Evolutionary conservation across 2,888 invertebrate genomes (phyloP).

Genomic region (Pteria penguin): DNA sequence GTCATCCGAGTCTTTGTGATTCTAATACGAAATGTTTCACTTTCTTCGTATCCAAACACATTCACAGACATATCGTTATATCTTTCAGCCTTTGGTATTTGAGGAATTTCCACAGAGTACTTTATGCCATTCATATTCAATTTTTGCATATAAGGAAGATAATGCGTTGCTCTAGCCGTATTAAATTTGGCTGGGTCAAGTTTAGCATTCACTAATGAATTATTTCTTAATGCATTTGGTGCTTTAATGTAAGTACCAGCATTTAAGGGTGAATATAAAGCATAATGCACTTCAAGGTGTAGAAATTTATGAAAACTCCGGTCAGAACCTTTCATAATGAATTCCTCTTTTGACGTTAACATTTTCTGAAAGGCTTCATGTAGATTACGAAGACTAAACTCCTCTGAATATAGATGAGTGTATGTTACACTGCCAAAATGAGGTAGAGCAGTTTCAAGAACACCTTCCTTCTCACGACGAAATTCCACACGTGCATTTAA

Average conservation of each 20-base stretch:
- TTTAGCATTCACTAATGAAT: not conserved
- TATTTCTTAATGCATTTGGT: not conserved
- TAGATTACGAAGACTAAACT: constrained; percentile 30
- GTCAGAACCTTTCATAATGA: constrained; percentile 42
- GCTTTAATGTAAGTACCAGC: constrained; percentile 39
- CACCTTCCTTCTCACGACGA: constrained; percentile 24
- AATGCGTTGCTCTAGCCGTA: constrained; percentile 31
- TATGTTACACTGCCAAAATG: too few relatives aligned
- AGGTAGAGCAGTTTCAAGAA: constrained; percentile 1
- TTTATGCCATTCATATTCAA: constrained; percentile 40
- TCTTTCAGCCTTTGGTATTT: constrained; percentile 40
- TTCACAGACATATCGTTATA: constrained; percentile 47
- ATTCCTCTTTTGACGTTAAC: too few relatives aligned
- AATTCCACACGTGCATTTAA: constrained; percentile 46
- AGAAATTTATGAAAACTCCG: constrained; percentile 44
- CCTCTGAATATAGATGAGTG: too few relatives aligned
- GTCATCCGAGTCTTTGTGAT: constrained; percentile 31
- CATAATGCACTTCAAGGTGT: too few relatives aligned
- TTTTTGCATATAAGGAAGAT: constrained; percentile 27
- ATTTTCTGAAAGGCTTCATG: constrained; percentile 48
- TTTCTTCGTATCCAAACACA: too few relatives aligned
- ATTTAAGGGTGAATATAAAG: too few relatives aligned
- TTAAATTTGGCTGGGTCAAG: constrained; percentile 10
- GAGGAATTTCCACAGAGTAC: constrained; percentile 35
- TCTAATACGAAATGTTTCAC: constrained; percentile 41